These are phyloP conservation scores for Mylabris phalerata DNA, from an alignment of 1,140 invertebrate genomes.

Conservation along the genomic window DNA sequence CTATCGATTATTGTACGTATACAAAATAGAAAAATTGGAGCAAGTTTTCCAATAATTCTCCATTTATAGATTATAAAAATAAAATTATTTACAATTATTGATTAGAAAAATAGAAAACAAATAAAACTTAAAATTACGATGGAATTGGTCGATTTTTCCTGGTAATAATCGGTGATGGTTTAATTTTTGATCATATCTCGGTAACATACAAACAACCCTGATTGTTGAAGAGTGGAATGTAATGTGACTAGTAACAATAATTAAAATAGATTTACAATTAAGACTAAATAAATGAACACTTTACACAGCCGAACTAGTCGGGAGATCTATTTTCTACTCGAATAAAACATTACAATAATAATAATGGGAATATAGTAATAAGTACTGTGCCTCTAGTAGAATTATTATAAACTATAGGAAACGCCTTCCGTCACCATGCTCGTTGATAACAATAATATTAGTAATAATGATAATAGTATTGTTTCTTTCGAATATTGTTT, in stretches of 20 bases:
- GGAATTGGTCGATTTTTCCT: background rate
- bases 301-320: conserved; percentile 37
- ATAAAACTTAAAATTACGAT: conserved; percentile 8
- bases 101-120: too few relatives aligned
- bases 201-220: background rate
- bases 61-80: background rate
- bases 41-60: conserved; percentile 8
- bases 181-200: background rate
- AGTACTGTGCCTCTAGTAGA: conserved; percentile 28
- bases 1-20: conserved; percentile 13
- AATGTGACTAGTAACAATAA: conserved; percentile 29
- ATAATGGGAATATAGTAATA: conserved; percentile 7
- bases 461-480: too few relatives aligned
- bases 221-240: conserved; percentile 23
- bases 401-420: conserved; percentile 28
- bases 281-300: conserved; percentile 37
- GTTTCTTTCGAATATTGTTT: background rate
- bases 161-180: background rate
- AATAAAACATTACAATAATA: conserved; percentile 3
- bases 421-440: conserved; percentile 36
- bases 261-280: conserved; percentile 20
- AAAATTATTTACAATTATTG: conserved; percentile 11
- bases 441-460: conserved; percentile 11
- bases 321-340: conserved; percentile 17
- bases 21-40: conserved; percentile 7